Evolutionary conservation across 2,888 invertebrate species (phyloP).

Genomic region (Lithophane ornitopus): DNA sequence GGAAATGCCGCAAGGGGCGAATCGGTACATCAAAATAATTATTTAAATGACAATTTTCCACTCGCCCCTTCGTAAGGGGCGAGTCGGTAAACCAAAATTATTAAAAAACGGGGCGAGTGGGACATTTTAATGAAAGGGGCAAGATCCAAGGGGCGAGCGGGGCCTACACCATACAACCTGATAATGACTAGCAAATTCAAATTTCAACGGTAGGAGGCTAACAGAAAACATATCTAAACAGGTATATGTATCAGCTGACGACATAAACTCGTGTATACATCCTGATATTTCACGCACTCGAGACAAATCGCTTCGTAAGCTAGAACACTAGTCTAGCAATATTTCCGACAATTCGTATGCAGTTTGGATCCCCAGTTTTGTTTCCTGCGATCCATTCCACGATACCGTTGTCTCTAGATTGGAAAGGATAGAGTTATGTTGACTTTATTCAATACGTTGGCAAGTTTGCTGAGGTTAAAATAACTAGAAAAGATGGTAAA

Average conservation of each 20-base stretch:
- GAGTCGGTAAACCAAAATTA: no score
- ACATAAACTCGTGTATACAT: not conserved
- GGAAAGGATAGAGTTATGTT: slow-evolving; percentile 20
- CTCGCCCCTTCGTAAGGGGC: no score
- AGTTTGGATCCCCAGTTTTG: slow-evolving; percentile 28
- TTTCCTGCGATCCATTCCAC: slow-evolving; percentile 28
- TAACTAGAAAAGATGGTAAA: not conserved
- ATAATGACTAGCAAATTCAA: no score
- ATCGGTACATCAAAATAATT: no score
- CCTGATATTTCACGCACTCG: slow-evolving; percentile 3
- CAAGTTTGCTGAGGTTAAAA: not conserved
- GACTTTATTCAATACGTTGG: slow-evolving; percentile 22
- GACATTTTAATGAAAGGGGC: no score
- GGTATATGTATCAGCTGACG: not conserved
- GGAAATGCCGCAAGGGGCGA: no score
- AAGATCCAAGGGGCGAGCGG: no score
- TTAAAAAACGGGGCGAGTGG: no score
- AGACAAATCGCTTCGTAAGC: slow-evolving; percentile 17
- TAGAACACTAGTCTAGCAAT: slow-evolving; percentile 21
- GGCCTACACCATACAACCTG: no score
- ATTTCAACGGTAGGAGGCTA: not conserved
- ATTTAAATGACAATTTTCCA: no score
- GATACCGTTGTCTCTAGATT: slow-evolving; percentile 27
- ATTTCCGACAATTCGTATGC: slow-evolving; percentile 50
- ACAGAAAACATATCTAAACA: not conserved